Conservation (phyloP, 2,113 vertebrate species). For the Pan troglodytes region NHGRI_mPanTro3-v2.1_pri NC_072402.2:93311501-93312000, state of each 20-base stretch:
- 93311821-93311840: no score
- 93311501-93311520: not conserved
- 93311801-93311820: no score
- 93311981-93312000: not conserved
- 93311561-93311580: not conserved
- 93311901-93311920: no score
- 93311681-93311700: not conserved
- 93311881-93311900: no score
- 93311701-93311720: not conserved
- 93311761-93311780: not conserved
- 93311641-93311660: not conserved
- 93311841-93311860: no score
- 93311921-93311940: no score
- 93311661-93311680: not conserved
- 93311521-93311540: not conserved
- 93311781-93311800: no score
- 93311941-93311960: no score
- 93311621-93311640: not conserved
- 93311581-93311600: not conserved
- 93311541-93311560: not conserved
- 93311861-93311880: no score
- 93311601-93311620: not conserved
- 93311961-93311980: not conserved
- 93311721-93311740: not conserved
- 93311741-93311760: accelerated